Conservation (phyloP, 2,797 vertebrate genomes). For the Neoniphon sammara region DNA sequence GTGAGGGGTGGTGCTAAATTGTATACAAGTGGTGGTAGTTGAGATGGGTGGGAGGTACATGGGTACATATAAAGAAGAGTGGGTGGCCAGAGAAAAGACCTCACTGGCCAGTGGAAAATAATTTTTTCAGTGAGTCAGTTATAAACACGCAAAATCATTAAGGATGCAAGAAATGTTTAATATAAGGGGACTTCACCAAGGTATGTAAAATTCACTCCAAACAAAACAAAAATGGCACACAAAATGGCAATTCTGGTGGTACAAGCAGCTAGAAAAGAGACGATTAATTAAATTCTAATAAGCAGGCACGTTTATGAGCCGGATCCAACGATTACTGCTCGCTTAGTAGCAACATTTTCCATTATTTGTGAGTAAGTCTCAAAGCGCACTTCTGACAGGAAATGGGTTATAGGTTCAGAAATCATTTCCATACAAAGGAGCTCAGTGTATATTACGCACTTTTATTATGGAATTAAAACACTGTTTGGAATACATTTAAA, state of each 20-base stretch:
- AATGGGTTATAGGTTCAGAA: conserved; percentile 54
- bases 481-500: conserved; percentile 37
- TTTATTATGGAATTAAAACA: conserved; percentile 58
- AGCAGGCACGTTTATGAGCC: conserved; percentile 49
- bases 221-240: conserved; percentile 38
- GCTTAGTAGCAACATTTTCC: conserved; percentile 56
- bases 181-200: conserved; percentile 38
- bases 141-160: conserved; percentile 61
- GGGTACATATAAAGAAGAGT: conserved; percentile 9
- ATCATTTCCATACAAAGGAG: conserved; percentile 53
- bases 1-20: not conserved
- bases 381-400: conserved; percentile 63
- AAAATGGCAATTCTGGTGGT: conserved; percentile 34
- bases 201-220: conserved; percentile 37
- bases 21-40: not conserved
- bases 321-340: conserved; percentile 40
- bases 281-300: conserved; percentile 55
- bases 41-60: conserved; percentile 15
- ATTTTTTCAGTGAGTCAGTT: conserved; percentile 49
- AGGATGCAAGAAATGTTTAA: conserved; percentile 12
- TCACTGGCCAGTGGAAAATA: conserved; percentile 60
- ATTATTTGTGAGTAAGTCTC: conserved; percentile 56
- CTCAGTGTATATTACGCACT: conserved; percentile 40
- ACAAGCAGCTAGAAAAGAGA: conserved; percentile 12
- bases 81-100: conserved; percentile 44